phyloP scores from a whole-genome alignment of 2,113 vertebrate species.

The Syngnathoides biaculeatus region DNA sequence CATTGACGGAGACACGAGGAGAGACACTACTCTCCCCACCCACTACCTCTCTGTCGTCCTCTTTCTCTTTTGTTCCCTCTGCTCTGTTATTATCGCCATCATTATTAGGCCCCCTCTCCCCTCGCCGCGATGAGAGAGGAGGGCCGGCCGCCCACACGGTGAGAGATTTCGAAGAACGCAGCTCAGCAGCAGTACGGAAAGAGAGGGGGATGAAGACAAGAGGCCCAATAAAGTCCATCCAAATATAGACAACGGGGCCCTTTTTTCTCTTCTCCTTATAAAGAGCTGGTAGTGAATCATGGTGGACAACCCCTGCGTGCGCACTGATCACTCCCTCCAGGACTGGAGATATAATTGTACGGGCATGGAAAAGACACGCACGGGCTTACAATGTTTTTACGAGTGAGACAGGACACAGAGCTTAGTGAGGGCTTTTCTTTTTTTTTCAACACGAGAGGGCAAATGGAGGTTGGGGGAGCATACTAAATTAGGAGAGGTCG shows the following conservation, averaged over 20 bases:
- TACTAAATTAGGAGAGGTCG: constrained; percentile 71
- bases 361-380: constrained; percentile 43
- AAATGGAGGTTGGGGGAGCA: constrained; percentile 54
- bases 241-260: constrained; percentile 69
- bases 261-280: constrained; percentile 74
- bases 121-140: constrained; percentile 43
- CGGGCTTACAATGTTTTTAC: constrained; percentile 31
- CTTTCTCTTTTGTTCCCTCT: constrained; percentile 42
- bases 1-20: constrained; percentile 30
- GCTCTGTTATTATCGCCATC: constrained; percentile 61
- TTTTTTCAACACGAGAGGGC: constrained; percentile 38
- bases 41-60: constrained; percentile 45
- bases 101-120: constrained; percentile 58
- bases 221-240: constrained; percentile 71
- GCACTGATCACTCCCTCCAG: constrained; percentile 53
- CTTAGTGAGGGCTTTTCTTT: constrained; percentile 39
- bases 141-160: constrained; percentile 55
- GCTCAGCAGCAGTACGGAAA: constrained; percentile 35
- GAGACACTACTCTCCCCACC: constrained; percentile 44
- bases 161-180: constrained; percentile 49
- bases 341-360: constrained; percentile 47
- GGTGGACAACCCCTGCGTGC: constrained; percentile 39
- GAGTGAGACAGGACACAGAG: constrained; percentile 26
- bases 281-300: constrained; percentile 71
- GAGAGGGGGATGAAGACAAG: constrained; percentile 50